Percentiles rank a stretch among this genome's conserved stretches.
Conservation (phyloP, 2,113 vertebrate genomes). For the Pseudorasbora parva region DNA sequence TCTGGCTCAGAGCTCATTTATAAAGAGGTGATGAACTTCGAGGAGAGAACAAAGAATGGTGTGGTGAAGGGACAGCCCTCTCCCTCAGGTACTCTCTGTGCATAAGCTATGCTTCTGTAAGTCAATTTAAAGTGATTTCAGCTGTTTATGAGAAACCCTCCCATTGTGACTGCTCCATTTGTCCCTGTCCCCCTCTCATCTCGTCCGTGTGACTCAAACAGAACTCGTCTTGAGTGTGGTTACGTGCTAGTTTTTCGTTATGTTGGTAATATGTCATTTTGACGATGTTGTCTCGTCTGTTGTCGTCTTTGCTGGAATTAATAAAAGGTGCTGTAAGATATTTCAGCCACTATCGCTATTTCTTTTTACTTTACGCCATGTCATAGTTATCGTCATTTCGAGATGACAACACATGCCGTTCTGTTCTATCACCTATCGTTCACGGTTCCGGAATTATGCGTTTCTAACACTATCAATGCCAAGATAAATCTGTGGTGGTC, state of each 20-base stretch:
- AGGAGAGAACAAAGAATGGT: constrained; percentile 99
- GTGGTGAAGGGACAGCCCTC: constrained; percentile 99
- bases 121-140: constrained; percentile 75
- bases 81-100: constrained; percentile 99
- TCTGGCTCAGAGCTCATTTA: constrained; percentile 94
- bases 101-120: constrained; percentile 85
- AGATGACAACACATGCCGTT: no score
- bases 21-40: constrained; percentile 99
- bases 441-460: no score
- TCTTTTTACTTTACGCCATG: no score
- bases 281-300: neutral
- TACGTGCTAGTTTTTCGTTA: constrained; percentile 2
- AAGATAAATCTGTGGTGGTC: no score
- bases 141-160: constrained; percentile 67
- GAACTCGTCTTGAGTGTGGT: neutral
- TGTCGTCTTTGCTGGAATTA: neutral
- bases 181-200: constrained; percentile 39
- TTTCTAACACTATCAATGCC: no score
- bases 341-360: neutral
- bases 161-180: constrained; percentile 47
- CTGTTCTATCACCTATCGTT: no score
- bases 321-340: neutral
- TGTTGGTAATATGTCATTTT: neutral
- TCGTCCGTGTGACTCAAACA: constrained; percentile 15
- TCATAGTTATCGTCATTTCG: no score